Evolutionary conservation across 2,113 vertebrate species (phyloP).

Genomic region (Nycticebus coucang): DNA sequence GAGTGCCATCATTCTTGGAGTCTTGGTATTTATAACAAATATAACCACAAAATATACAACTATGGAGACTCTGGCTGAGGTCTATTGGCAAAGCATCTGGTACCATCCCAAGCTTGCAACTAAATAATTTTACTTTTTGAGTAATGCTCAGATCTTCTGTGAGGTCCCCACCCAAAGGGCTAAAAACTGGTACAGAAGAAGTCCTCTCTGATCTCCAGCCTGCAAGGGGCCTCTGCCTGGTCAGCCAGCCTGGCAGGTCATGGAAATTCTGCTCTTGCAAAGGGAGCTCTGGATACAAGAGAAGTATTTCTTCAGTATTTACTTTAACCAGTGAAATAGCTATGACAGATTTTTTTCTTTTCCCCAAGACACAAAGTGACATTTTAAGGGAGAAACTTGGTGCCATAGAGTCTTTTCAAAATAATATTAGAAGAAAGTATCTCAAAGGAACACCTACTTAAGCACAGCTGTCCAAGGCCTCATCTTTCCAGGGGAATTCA

Average conservation of each 20-base stretch:
- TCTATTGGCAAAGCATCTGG: conserved; percentile 5
- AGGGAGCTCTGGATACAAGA: conserved; percentile 41
- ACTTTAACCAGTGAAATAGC: conserved; percentile 48
- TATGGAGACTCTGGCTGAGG: background rate
- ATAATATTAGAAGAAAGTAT: conserved; percentile 52
- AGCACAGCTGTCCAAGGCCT: conserved; percentile 45
- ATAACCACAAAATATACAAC: background rate
- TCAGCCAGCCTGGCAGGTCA: conserved; percentile 18
- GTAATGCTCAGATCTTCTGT: background rate
- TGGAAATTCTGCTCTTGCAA: conserved; percentile 60
- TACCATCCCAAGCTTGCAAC: background rate
- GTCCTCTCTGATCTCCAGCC: background rate
- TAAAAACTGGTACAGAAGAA: background rate
- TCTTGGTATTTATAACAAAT: conserved; percentile 59
- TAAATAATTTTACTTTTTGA: background rate
- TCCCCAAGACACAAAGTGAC: conserved; percentile 55
- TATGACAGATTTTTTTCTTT: conserved; percentile 60
- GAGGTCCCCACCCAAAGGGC: background rate
- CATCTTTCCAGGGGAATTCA: conserved; percentile 49
- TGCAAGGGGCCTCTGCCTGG: conserved; percentile 43
- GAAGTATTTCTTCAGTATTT: conserved; percentile 65
- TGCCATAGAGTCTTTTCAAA: conserved; percentile 51
- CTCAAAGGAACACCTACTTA: conserved; percentile 40
- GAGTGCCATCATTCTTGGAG: conserved; percentile 52
- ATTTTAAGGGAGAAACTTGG: conserved; percentile 65